Evolutionary conservation across 2,113 vertebrate genomes (phyloP), one percentile per base, ranked within the genome.

Genomic region (Gadus chalcogrammus): DNA sequence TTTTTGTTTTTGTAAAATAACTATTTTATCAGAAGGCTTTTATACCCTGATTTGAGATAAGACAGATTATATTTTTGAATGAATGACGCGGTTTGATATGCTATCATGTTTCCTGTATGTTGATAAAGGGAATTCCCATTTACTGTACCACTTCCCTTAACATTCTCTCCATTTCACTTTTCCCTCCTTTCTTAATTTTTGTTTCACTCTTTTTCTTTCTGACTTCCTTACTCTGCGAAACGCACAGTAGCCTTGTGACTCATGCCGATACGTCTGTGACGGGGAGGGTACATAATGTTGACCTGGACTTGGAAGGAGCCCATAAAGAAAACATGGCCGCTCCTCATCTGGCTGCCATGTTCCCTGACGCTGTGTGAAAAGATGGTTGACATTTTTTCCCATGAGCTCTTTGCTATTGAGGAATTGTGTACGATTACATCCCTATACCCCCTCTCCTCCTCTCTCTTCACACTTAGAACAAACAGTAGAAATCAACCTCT

Each of bases 221-320:
- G 6, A n/a, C 56, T 69, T 15, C 11, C 18, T 60, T 42, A 9
- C 66, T 58, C 13, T 55, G 42, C 42, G 42, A 48, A 12, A 12
- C 11, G 11, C 18, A 1, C 16, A 53, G 2, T 58, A n/a, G 55
- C 55, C 17, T 15, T 65, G 5, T 66, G 9, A 68, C 67, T 67
- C 35, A 48, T 12, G 27, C 24, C 61, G 48, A 67, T 64, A 52
- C 1, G 22, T n/a, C 17, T 8, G 22, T 5, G 20, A 20, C 20
- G 20, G 20, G 20, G 20, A 20, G 20, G 6, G 28, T 62, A 3
- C 61, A 65, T n/a, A 17, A 2, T 52, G 59, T 76, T 17, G 65
- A 64, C 64, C 66, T 53, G 38, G 62, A 77, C 69, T 67, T 31
- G 20, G 60, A 62, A 62, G 61, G 48, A 65, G 65, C 15, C 35